Evolutionary conservation across 2,797 vertebrate genomes (phyloP).

Genomic region (Gobionotothen gibberifrons): DNA sequence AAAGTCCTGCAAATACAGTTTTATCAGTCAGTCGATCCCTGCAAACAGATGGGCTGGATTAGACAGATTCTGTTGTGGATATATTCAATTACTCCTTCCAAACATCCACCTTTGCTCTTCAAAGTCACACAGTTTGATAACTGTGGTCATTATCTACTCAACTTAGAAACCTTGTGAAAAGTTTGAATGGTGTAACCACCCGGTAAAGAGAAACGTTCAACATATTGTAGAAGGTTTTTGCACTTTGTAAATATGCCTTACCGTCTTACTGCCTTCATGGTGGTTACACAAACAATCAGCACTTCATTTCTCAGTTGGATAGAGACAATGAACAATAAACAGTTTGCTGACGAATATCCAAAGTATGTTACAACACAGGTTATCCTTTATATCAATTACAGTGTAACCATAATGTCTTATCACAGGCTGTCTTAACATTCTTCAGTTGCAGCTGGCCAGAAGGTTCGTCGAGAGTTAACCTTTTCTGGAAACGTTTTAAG

Average conservation of each 20-base stretch:
- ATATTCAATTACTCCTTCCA: neutral
- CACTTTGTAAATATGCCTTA: constrained; percentile 32
- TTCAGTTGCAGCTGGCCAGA: neutral
- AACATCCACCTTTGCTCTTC: neutral
- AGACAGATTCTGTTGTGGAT: neutral
- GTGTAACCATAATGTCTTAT: neutral
- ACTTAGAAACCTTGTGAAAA: neutral
- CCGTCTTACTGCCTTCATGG: neutral
- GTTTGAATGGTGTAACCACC: neutral
- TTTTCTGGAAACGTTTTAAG: neutral
- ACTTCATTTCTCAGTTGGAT: neutral
- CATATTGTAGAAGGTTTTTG: constrained; percentile 3
- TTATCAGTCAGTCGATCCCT: neutral
- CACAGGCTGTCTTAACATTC: constrained; percentile 4
- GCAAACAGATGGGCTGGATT: neutral
- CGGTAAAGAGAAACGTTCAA: neutral
- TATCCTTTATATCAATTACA: neutral
- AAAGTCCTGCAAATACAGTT: no score
- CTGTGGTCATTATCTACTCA: neutral
- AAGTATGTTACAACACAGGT: neutral
- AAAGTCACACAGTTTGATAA: neutral
- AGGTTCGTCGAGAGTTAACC: neutral
- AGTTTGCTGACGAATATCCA: neutral
- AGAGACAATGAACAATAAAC: neutral
- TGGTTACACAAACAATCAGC: neutral